Evolutionary conservation across 1,140 invertebrate genomes (phyloP).

Genomic region (Papilio dardanus): DNA sequence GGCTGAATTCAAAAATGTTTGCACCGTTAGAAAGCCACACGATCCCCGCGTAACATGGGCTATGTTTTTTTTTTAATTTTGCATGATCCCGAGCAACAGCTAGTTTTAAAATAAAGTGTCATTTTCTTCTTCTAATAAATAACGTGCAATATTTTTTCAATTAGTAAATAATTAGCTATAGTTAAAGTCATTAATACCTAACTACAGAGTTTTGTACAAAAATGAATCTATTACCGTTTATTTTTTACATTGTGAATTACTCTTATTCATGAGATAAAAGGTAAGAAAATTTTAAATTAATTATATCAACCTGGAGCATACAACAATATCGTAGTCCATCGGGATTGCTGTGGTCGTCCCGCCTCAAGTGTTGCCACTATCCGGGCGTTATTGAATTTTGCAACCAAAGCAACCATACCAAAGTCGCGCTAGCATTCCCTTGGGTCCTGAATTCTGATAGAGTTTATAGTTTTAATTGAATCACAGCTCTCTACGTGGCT

Average conservation of each 20-base stretch:
- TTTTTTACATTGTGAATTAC: neutral
- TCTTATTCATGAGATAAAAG: neutral
- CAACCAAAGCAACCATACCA: slow-evolving; percentile 42
- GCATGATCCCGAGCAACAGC: too few species aligned
- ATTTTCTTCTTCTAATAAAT: too few species aligned
- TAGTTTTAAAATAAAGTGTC: too few species aligned
- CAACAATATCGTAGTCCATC: neutral
- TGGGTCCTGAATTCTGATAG: slow-evolving; percentile 51
- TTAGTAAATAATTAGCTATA: too few species aligned
- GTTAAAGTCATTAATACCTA: too few species aligned
- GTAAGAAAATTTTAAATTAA: neutral
- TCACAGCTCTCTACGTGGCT: neutral
- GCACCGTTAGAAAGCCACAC: too few species aligned
- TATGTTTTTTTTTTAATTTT: too few species aligned
- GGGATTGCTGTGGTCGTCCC: neutral
- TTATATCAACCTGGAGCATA: neutral
- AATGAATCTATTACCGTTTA: too few species aligned
- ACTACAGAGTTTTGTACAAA: too few species aligned
- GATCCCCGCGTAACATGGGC: too few species aligned
- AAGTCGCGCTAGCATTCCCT: slow-evolving; percentile 43
- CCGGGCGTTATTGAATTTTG: slow-evolving; percentile 56
- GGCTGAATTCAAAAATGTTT: too few species aligned
- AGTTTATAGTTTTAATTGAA: slow-evolving; percentile 43
- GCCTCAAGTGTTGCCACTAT: slow-evolving; percentile 1
- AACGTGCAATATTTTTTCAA: too few species aligned